Base-by-base conservation (phyloP, 2,888 invertebrate species). In the Asteroscopus sphinx region DNA sequence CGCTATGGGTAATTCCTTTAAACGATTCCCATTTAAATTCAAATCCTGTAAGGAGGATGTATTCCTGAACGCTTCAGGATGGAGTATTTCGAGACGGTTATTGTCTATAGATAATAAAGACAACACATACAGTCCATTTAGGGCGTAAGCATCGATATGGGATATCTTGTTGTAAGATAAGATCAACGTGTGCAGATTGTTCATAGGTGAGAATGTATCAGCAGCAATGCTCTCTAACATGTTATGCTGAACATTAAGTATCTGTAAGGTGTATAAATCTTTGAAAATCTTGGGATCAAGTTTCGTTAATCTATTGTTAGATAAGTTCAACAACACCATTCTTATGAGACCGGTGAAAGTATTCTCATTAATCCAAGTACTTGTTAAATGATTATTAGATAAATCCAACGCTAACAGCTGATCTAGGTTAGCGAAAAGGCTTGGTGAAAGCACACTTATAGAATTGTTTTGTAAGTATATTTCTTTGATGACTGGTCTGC, bases 381-480 rank as follows among this genome's bases (percentile, higher is more conserved):
- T 98, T 44, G 97, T 97, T 60, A 98, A 95, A 86, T 97, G 96
- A 92, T 98, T 98, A 83, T 96, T 96, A 36, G 98, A 98, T 82
- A 98, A 91, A 91, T 98, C 98, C 70, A 98, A 91, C 1, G 97
- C 96, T 75, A 96, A 95, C 73, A 99, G 93, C 82, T 97, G 97
- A 77, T 96, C 96, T 74, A 98, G 94, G 87, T 97, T 97, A n/a
- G 97, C 96, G 84, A 99, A 97, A 51, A 98, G 95, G 72, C 97
- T 97, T 0, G 98, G 97, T 71, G 98, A 97, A 71, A 98, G 95
- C 39, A 97, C 97, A 86, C 97, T 96, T 77, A 99, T 97, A 16
- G 98, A 97, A 95, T 98, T 98, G 91, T 98, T 98, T 90, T 98
- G 97, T 85, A 98, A 93, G 91, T 98, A 97, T 82, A 98, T 96